phyloP scores from a whole-genome alignment of 2,113 vertebrate genomes.

The Megaceryle torquata region DNA sequence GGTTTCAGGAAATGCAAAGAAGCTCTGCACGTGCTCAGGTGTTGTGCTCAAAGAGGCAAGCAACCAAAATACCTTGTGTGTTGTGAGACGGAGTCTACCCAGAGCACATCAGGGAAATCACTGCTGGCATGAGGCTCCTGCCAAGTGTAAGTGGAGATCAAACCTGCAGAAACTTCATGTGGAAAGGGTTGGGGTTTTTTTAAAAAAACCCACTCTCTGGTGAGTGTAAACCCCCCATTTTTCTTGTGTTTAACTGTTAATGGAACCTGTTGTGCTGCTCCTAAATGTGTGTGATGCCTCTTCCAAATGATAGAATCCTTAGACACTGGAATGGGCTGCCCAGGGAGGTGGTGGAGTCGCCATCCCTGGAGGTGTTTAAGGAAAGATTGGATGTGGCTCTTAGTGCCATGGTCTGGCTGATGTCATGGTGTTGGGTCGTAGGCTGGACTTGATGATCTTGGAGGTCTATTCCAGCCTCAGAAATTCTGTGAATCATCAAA shows the following conservation, averaged over 20 bases:
- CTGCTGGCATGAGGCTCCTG: background rate
- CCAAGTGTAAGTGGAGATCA: background rate
- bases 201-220: background rate
- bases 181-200: background rate
- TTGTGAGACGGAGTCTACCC: background rate
- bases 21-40: rapidly evolving
- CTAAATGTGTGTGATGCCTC: rapidly evolving
- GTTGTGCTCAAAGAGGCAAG: background rate
- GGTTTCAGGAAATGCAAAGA: background rate
- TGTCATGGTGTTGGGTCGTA: no score
- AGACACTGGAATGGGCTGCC: no score
- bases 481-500: no score
- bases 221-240: background rate
- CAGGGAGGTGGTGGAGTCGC: no score
- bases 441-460: no score
- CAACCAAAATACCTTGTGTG: background rate
- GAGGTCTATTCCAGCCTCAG: no score
- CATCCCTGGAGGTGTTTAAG: no score
- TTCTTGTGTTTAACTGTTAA: background rate
- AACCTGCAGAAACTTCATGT: background rate
- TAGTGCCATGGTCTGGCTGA: no score
- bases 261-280: background rate
- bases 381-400: no score
- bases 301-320: background rate
- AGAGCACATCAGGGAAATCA: background rate